Conservation (phyloP, 1,140 invertebrate species). For the Ips typographus region DNA sequence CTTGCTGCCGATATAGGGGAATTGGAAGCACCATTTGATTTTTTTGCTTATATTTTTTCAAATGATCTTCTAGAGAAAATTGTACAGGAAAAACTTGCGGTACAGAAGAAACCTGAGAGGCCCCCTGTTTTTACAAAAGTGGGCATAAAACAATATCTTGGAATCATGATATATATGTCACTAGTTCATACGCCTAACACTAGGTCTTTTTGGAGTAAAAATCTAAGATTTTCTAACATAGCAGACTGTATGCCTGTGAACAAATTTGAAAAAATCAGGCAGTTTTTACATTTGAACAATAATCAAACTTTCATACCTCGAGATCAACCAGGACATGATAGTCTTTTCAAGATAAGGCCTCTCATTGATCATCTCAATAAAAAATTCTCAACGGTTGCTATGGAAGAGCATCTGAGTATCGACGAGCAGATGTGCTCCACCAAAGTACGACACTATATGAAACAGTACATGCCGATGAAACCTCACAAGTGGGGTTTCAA, state of each 20-base stretch:
- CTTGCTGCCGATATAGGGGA: neutral
- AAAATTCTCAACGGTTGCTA: constrained; percentile 43
- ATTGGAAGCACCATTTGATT: constrained; percentile 38
- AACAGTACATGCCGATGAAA: constrained; percentile 46
- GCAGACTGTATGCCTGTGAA: constrained; percentile 48
- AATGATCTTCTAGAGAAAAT: constrained; percentile 22
- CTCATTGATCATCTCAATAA: constrained; percentile 41
- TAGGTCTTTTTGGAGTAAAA: constrained; percentile 26
- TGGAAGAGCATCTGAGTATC: constrained; percentile 29
- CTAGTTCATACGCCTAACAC: constrained; percentile 47
- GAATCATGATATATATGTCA: constrained; percentile 49
- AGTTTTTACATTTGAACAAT: constrained; percentile 47
- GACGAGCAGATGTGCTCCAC: constrained; percentile 41
- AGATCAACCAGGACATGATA: constrained; percentile 39
- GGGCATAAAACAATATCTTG: constrained; percentile 38
- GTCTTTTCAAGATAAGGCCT: constrained; percentile 12
- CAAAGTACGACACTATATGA: constrained; percentile 38
- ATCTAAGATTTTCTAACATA: constrained; percentile 44
- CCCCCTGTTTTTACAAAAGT: constrained; percentile 23
- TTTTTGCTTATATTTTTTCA: constrained; percentile 40
- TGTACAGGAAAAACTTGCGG: constrained; percentile 37
- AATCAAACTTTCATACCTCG: constrained; percentile 39
- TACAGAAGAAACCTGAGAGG: constrained; percentile 38
- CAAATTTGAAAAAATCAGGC: constrained; percentile 48
- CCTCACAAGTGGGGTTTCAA: constrained; percentile 53